These are phyloP conservation scores for Ctenodactylus gundi DNA, from an alignment of 2,113 vertebrate species.

Conservation along the genomic window DNA sequence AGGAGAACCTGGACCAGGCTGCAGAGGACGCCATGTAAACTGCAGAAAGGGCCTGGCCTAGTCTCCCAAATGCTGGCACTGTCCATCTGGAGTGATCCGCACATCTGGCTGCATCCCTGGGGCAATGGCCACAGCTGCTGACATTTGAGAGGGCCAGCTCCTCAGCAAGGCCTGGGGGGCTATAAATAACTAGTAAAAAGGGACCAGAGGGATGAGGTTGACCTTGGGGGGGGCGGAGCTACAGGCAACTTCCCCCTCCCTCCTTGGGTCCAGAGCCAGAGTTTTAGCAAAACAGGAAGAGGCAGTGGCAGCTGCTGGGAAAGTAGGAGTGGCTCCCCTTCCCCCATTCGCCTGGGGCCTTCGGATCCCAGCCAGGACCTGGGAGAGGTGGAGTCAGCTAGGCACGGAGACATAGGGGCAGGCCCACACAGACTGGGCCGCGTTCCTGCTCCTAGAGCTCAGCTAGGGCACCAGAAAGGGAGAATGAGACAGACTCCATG, in stretches of 20 bases:
- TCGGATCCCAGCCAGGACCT: slow-evolving; percentile 73
- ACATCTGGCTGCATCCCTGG: slow-evolving; percentile 71
- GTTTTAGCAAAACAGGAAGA: slow-evolving; percentile 81
- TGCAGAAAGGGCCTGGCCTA: background rate
- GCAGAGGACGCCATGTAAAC: background rate
- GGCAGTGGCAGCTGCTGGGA: slow-evolving; percentile 76
- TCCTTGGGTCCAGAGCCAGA: slow-evolving; percentile 66
- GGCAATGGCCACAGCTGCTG: slow-evolving; percentile 68
- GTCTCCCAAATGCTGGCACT: background rate
- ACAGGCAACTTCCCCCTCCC: slow-evolving; percentile 50
- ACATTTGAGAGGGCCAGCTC: slow-evolving; percentile 59
- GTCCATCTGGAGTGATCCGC: slow-evolving; percentile 66
- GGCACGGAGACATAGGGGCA: slow-evolving; percentile 2
- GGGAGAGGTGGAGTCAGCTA: slow-evolving; percentile 66
- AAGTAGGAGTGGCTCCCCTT: slow-evolving; percentile 73
- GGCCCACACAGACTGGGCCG: background rate
- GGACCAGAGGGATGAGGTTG: slow-evolving; percentile 47
- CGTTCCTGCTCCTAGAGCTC: background rate
- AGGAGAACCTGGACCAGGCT: background rate
- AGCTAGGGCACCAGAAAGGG: background rate
- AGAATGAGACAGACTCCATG: background rate
- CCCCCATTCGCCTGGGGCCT: slow-evolving; percentile 71
- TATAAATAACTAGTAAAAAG: slow-evolving; percentile 76
- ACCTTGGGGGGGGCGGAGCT: slow-evolving; percentile 59
- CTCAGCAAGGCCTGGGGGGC: slow-evolving; percentile 52